These are phyloP conservation scores for Lysandra coridon DNA, from an alignment of 2,888 invertebrate species.

Conservation along the genomic window DNA sequence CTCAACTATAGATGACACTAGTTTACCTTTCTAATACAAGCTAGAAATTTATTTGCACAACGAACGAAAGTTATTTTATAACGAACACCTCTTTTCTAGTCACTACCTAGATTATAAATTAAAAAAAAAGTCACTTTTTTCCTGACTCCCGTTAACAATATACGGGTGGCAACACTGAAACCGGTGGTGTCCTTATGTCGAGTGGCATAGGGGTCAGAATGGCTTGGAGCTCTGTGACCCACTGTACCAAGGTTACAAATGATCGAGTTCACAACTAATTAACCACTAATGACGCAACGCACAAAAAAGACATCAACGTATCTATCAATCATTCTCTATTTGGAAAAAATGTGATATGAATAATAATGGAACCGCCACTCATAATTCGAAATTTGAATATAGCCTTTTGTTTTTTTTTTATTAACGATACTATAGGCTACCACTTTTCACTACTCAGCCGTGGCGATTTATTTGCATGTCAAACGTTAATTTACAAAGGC, in stretches of 20 bases:
- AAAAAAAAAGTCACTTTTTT: constrained; percentile 28
- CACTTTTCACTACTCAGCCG: constrained; percentile 12
- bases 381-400: constrained; percentile 72
- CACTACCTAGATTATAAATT: constrained; percentile 20
- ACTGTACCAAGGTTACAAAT: constrained; percentile 58
- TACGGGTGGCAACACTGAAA: constrained; percentile 30
- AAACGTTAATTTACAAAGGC: constrained; percentile 17
- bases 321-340: constrained; percentile 42
- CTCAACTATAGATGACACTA: not conserved
- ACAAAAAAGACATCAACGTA: constrained; percentile 44
- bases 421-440: constrained; percentile 23
- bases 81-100: not conserved
- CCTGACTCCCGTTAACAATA: constrained; percentile 32
- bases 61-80: not conserved
- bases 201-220: not conserved
- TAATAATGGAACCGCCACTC: constrained; percentile 53
- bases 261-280: constrained; percentile 67
- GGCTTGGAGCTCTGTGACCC: constrained; percentile 20
- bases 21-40: not conserved
- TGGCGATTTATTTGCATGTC: not conserved
- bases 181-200: constrained; percentile 3
- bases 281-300: constrained; percentile 43
- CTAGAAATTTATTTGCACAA: not conserved
- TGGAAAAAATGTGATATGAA: constrained; percentile 42
- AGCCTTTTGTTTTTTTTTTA: constrained; percentile 39